Evolutionary conservation across 2,888 invertebrate genomes (phyloP), one percentile per base, ranked within the genome.

Genomic region (Synergus itoensis): DNA sequence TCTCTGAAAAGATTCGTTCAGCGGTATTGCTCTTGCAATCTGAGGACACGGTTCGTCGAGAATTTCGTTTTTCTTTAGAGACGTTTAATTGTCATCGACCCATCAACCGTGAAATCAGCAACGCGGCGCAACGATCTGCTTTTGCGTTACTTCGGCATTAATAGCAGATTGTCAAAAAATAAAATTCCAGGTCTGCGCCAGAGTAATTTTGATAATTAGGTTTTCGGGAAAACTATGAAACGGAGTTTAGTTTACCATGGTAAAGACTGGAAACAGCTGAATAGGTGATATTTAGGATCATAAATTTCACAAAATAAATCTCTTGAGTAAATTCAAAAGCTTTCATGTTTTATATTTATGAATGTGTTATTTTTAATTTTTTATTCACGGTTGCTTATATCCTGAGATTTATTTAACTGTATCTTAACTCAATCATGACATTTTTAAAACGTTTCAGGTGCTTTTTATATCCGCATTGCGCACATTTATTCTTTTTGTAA

Each of bases 81-180:
- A 48, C 69, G 48, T 69, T 69, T 69, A 69, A 69, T 69, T 69
- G 48, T 69, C 45, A 69, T 69, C 48, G 69, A 48, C 69, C n/a
- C n/a, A n/a, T n/a, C 28, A 48, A 69, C 18, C 69, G 14, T 48
- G 69, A 73, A 73, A 73, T 73, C 36, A 73, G 69, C n/a, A 16
- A 28, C 28, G 28, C 36, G 36, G 69, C 16, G 48, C 28, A 73
- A 36, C 36, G n/a, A 53, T 73, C 67, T 21, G 43, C 21, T 43
- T 48, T 73, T 48, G 16, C 16, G 2, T 40, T 65, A 18, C 40
- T 65, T 65, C 65, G 18, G 43, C 40, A 41, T 28, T 28, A 28
- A 28, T 28, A 28, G n/a, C n/a, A n/a, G 21, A 67, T 43, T 12
- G 67, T 53, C 48, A 36, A 36, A 9, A 8, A 9, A 48, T 53